These are phyloP conservation scores for Aurelia sp. DNA, from an alignment of 30 jellyfish, hydroid and myxozoan species.

Conservation along the genomic window DNA sequence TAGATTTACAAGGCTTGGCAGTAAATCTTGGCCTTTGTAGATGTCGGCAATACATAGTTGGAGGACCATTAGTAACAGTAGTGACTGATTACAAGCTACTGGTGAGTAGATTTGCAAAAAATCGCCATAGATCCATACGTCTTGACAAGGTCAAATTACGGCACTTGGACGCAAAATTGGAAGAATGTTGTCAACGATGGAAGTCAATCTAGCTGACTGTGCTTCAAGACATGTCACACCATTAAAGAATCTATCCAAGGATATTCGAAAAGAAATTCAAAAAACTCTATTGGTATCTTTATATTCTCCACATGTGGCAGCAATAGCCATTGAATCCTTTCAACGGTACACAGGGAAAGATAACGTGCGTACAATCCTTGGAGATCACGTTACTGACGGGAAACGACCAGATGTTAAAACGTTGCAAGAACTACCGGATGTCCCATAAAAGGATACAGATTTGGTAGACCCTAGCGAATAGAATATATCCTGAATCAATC, in stretches of 20 bases:
- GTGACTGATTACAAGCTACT: conserved; percentile 69
- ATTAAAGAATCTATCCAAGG: too few species aligned
- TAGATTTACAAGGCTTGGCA: conserved; percentile 55
- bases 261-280: not conserved
- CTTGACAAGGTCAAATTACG: conserved; percentile 37
- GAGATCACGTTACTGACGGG: conserved; percentile 23
- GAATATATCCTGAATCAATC: too few species aligned
- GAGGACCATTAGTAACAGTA: conserved; percentile 38
- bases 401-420: conserved; percentile 4
- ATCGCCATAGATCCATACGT: conserved; percentile 30
- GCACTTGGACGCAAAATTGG: conserved; percentile 33
- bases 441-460: too few species aligned
- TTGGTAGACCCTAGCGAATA: too few species aligned
- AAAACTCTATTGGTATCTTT: conserved; percentile 33
- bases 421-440: conserved; percentile 38
- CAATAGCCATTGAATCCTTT: conserved; percentile 35
- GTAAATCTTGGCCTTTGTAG: conserved; percentile 56
- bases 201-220: too few species aligned
- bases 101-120: conserved; percentile 20
- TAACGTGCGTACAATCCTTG: conserved; percentile 16
- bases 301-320: conserved; percentile 51
- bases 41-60: conserved; percentile 34
- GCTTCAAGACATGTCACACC: conserved; percentile 27
- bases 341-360: conserved; percentile 16
- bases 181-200: conserved; percentile 37